Conservation (phyloP, 1,140 invertebrate species). For the Copidosoma floridanum region DNA sequence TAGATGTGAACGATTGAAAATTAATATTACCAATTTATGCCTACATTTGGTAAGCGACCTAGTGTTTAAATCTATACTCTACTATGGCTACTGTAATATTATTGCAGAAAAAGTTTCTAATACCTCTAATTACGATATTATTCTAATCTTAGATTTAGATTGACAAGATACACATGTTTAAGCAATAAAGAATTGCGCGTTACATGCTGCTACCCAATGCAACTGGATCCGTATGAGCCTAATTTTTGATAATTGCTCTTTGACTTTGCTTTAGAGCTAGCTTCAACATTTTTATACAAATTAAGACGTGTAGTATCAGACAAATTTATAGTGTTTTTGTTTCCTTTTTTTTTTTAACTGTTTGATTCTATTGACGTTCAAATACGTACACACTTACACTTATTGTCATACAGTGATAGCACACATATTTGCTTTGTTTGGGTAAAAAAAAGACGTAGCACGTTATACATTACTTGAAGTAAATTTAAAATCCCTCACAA, state of each 20-base stretch:
- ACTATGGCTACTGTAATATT: not conserved
- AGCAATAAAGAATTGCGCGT: not conserved
- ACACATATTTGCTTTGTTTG: no score
- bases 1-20: not conserved
- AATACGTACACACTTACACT: no score
- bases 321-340: no score
- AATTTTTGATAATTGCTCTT: constrained; percentile 13
- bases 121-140: constrained; percentile 19
- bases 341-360: not conserved
- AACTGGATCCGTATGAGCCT: not conserved
- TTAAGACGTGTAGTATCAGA: no score
- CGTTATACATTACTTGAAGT: not conserved
- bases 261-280: constrained; percentile 8
- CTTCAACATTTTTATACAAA: no score
- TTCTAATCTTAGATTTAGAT: constrained; percentile 16
- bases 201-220: not conserved
- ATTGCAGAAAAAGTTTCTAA: constrained; percentile 11
- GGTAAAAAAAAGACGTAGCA: constrained; percentile 1
- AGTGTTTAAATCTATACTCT: constrained; percentile 8
- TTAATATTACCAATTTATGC: constrained; percentile 10
- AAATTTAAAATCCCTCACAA: not conserved
- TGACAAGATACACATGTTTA: constrained; percentile 1
- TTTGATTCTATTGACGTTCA: not conserved
- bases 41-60: constrained; percentile 10
- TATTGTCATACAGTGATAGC: not conserved